Conservation (phyloP, 2,888 invertebrate species). For the Phorcus lineatus region DNA sequence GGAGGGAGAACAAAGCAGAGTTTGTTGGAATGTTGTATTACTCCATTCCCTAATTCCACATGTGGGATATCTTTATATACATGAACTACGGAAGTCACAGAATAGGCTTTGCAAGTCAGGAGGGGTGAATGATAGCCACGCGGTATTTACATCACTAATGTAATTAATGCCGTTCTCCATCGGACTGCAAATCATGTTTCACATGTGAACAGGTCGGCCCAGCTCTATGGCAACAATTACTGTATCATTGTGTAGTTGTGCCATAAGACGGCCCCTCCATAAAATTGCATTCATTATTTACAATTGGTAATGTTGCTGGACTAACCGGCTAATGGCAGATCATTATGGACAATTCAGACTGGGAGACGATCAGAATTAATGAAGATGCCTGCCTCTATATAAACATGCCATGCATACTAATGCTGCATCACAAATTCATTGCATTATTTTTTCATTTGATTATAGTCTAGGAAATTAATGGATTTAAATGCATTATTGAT, state of each 20-base stretch:
- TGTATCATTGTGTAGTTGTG: slow-evolving; percentile 26
- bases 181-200: slow-evolving; percentile 27
- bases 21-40: background rate
- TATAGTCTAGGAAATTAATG: slow-evolving; percentile 4
- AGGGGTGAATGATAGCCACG: background rate
- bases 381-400: background rate
- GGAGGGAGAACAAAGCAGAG: background rate
- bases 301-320: slow-evolving; percentile 30
- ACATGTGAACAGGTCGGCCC: slow-evolving; percentile 27
- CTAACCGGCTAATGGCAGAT: slow-evolving; percentile 12
- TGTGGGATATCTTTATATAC: slow-evolving; percentile 12
- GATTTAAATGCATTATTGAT: background rate
- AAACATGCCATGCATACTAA: slow-evolving; percentile 21
- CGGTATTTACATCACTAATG: slow-evolving; percentile 24
- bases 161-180: slow-evolving; percentile 20
- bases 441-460: slow-evolving; percentile 10
- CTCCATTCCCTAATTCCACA: background rate
- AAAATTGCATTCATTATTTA: slow-evolving; percentile 33
- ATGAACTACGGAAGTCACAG: slow-evolving; percentile 1
- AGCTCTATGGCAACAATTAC: slow-evolving; percentile 28
- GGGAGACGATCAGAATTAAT: slow-evolving; percentile 11
- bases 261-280: slow-evolving; percentile 13
- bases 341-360: slow-evolving; percentile 7
- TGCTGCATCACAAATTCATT: background rate
- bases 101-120: background rate